These are phyloP conservation scores for Danio rerio DNA, from an alignment of 2,113 vertebrate species.

Conservation along the genomic window DNA sequence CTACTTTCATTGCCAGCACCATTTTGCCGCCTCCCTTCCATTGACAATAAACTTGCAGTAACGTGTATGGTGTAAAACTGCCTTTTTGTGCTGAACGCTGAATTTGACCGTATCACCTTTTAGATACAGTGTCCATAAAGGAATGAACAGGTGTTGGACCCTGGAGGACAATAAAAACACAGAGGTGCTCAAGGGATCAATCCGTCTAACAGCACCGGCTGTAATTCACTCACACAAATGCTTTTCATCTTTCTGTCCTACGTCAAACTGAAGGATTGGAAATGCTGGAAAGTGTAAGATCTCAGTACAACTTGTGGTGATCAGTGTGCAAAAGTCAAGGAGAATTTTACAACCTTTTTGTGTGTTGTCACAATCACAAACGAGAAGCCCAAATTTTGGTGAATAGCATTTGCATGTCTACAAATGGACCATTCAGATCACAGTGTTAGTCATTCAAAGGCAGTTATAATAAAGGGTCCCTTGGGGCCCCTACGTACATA, in stretches of 20 bases:
- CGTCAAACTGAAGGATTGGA: slow-evolving; percentile 20
- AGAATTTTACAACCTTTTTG: slow-evolving; percentile 21
- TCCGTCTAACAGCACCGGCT: background rate
- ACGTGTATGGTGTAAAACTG: background rate
- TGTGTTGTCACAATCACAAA: background rate
- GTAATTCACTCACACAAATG: background rate
- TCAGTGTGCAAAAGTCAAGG: slow-evolving; percentile 44
- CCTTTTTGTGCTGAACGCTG: background rate
- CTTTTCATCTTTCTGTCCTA: slow-evolving; percentile 12
- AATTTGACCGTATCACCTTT: slow-evolving; percentile 16
- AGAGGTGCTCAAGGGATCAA: slow-evolving; percentile 16
- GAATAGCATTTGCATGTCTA: slow-evolving; percentile 22
- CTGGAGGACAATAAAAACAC: slow-evolving; percentile 22
- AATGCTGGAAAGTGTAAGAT: slow-evolving; percentile 30
- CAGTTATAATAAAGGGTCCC: slow-evolving; percentile 10
- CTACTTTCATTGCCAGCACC: background rate
- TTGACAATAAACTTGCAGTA: slow-evolving; percentile 3
- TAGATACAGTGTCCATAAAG: slow-evolving; percentile 26
- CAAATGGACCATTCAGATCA: slow-evolving; percentile 33
- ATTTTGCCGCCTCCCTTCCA: background rate
- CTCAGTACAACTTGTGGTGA: slow-evolving; percentile 39
- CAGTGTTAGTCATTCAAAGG: slow-evolving; percentile 33
- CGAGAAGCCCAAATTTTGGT: slow-evolving; percentile 4
- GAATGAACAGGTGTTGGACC: slow-evolving; percentile 43
- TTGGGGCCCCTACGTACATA: background rate